Conservation (phyloP, 2,888 invertebrate species). For the Epistrophella euchroma region DNA sequence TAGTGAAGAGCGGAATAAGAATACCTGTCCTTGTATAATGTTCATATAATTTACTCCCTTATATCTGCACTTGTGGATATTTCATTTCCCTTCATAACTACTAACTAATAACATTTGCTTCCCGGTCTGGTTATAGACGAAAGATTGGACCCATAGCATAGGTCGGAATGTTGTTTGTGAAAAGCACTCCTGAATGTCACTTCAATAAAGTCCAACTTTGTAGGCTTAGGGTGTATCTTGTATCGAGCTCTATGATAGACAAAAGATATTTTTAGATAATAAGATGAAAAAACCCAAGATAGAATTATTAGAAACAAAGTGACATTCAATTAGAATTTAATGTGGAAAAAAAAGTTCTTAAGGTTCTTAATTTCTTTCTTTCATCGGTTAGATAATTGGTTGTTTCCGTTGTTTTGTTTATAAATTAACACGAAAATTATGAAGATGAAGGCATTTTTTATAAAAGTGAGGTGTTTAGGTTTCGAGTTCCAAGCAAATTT, state of each 20-base stretch:
- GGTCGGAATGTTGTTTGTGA: constrained; percentile 34
- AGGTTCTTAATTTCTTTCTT: no score
- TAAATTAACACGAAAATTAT: no score
- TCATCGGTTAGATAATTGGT: no score
- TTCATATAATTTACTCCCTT: constrained; percentile 6
- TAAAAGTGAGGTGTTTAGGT: no score
- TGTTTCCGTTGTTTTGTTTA: no score
- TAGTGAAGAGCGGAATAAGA: constrained; percentile 19
- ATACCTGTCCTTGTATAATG: constrained; percentile 25
- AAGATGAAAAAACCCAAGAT: neutral
- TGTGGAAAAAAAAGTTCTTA: neutral
- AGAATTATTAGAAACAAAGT: neutral
- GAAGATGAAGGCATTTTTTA: no score
- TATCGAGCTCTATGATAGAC: neutral
- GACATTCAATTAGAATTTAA: neutral
- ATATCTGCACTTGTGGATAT: constrained; percentile 43
- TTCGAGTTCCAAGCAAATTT: no score
- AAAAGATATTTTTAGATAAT: neutral
- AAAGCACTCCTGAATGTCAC: constrained; percentile 25
- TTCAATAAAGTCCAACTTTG: constrained; percentile 50
- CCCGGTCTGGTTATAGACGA: constrained; percentile 1
- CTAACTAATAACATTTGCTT: constrained; percentile 56
- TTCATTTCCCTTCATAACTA: constrained; percentile 50
- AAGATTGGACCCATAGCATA: constrained; percentile 7
- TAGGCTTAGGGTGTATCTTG: neutral